Evolutionary conservation across 2,888 invertebrate genomes (phyloP), one percentile per base, ranked within the genome.

Genomic region (Diaprepes abbreviatus): DNA sequence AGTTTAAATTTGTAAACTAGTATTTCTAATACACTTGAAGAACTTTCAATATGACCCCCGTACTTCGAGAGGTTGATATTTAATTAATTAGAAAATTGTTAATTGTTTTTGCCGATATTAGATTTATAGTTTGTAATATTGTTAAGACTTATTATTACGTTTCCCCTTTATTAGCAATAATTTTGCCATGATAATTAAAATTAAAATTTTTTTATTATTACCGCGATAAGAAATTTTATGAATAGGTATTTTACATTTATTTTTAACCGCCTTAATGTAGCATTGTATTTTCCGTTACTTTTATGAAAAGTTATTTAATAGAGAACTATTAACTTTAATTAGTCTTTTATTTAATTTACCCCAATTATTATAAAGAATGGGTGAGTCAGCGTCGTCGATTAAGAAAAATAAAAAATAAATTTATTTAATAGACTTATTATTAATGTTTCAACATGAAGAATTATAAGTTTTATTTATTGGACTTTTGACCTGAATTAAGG

Each of bases 291-390:
- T 74, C 74, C 76, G 73, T 74, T 75, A 75, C 74, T 73, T 76
- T 74, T 74, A 59, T 40, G 40, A 70, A 75, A 77, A 72, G 69
- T 77, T 77, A 76, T 78, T 75, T 72, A 78, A 78, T 79, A 79
- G 78, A 79, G 74, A 77, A 76, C 77, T 78, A 78, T 80, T 79
- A 79, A 79, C 75, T 77, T 77, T 76, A 79, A 80, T 79, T 78
- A 77, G 71, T 62, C 75, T 75, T 76, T 79, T 79, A 79, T 80
- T 79, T 79, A 78, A 79, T 79, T 78, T 76, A 71, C 65, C 71
- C 75, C 78, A 78, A 79, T 80, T 79, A 76, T 72, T 76, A 74
- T 54, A 57, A 54, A 40, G 55, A 7, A 52, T 33, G 59, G 50
- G 31, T 70, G 70, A 70, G 45, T 70, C 70, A 70, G 31, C 35